Base-by-base conservation (phyloP, 2,797 vertebrate species). In the Galagoides demidoff region DNA sequence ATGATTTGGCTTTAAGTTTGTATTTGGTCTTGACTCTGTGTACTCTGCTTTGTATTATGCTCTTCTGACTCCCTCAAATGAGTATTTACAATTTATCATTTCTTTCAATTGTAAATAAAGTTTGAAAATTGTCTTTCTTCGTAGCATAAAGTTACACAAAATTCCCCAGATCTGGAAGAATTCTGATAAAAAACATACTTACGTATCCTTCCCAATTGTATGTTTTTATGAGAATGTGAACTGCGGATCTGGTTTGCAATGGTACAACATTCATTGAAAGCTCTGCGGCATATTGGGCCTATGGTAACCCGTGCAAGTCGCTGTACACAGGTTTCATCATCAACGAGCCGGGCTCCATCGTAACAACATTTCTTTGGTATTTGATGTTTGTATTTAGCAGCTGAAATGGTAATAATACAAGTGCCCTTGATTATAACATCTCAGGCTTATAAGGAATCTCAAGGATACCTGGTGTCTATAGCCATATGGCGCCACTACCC, bases 151-250 rank as follows among this genome's bases (percentile, higher is more conserved):
- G 63, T 71, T 63, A 55, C 55, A 92, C 27, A 79, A 49, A 73
- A 0, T 6, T 37, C 73, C 43, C 74, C 12, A 14, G 10, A 45
- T 31, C 1, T 37, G 19, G 76, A 31, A 84, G 64, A 89, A 79
- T 94, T 90, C 76, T 89, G 10, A 59, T 34, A 82, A 52, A 71
- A 96, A 90, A 68, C 13, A 77, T 66, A 98, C 99, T 99, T 97
- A 99, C 99, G 96, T 12, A 98, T 91, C 61, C 99, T 99, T 43
- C 98, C 99, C 97, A 99, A 17, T 0, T 96, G 73, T 0, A 98
- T 43, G 0, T 9, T 1, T 61, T 98, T 98, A 34, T 43, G 10
- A 2, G 92, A 9, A 0, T 68, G 12, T 0, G 89, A 0, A 1
- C 7, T 31, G 13, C 98, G 95, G 61, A 98, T 12, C 1, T 12